Conservation (phyloP, 2,797 vertebrate genomes). For the Acanthurus tractus region DNA sequence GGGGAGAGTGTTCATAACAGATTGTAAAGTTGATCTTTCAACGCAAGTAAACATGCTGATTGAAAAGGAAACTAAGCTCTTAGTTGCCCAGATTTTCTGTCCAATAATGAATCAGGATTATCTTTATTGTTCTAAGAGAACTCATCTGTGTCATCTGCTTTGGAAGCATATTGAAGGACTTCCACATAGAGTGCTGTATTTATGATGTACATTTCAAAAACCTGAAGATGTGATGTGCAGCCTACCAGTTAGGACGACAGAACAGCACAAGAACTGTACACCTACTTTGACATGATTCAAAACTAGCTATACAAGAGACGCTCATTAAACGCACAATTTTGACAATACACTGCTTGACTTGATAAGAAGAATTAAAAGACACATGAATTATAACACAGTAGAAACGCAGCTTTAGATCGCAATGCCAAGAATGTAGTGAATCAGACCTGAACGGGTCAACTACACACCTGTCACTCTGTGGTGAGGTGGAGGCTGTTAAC, state of each 20-base stretch:
- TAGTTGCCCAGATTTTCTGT: neutral
- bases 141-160: neutral
- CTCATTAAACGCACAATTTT: too few species aligned
- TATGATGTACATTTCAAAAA: too few species aligned
- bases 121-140: neutral
- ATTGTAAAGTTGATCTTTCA: neutral
- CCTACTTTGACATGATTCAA: too few species aligned
- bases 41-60: neutral
- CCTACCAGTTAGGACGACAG: too few species aligned
- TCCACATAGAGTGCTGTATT: too few species aligned
- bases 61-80: neutral
- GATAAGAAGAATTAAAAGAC: neutral
- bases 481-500: constrained; percentile 3
- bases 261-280: neutral
- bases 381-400: neutral
- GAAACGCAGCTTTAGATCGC: neutral
- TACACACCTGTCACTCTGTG: constrained; percentile 38
- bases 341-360: neutral
- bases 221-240: too few species aligned
- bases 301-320: neutral
- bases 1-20: neutral
- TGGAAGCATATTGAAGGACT: too few species aligned
- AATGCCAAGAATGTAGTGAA: constrained; percentile 31
- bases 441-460: neutral
- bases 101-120: neutral